phyloP scores from a whole-genome alignment of 92 coral and sea anemone genomes.

The Heliopora coerulea region DNA sequence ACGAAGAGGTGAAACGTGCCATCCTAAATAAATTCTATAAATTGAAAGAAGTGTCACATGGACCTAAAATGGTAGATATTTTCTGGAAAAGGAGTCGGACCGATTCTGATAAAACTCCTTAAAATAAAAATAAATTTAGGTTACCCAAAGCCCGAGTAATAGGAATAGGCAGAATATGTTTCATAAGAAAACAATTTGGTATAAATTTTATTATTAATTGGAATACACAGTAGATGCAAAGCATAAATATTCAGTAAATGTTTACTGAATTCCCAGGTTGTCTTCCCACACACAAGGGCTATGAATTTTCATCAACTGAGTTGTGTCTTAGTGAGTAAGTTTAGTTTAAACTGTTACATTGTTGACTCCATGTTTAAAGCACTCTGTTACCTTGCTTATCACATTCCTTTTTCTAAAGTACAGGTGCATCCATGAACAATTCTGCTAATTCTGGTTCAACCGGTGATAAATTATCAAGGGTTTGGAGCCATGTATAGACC shows the following conservation, averaged over 20 bases:
- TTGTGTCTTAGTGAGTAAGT: no score
- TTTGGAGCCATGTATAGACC: no score
- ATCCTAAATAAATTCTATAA: conserved; percentile 85
- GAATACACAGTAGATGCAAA: not conserved
- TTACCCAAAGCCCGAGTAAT: not conserved
- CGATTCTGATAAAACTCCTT: conserved; percentile 57
- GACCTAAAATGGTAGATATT: conserved; percentile 93
- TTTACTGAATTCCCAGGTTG: not conserved
- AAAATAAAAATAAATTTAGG: conserved; percentile 1
- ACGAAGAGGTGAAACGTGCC: conserved; percentile 80
- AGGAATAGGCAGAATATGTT: not conserved
- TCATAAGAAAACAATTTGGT: not conserved
- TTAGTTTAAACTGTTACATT: no score
- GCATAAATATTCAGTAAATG: not conserved
- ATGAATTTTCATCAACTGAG: no score
- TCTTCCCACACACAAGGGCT: no score
- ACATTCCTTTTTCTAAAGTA: no score
- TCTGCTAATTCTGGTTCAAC: no score
- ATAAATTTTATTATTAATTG: no score
- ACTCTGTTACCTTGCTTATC: no score
- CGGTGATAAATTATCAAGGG: no score
- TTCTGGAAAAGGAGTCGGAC: conserved; percentile 82
- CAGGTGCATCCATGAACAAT: no score
- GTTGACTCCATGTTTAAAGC: no score
- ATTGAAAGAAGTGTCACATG: conserved; percentile 84